Evolutionary conservation across 2,797 vertebrate genomes (phyloP), one percentile per base, ranked within the genome.

Genomic region (Pseudomugil tenellus): DNA sequence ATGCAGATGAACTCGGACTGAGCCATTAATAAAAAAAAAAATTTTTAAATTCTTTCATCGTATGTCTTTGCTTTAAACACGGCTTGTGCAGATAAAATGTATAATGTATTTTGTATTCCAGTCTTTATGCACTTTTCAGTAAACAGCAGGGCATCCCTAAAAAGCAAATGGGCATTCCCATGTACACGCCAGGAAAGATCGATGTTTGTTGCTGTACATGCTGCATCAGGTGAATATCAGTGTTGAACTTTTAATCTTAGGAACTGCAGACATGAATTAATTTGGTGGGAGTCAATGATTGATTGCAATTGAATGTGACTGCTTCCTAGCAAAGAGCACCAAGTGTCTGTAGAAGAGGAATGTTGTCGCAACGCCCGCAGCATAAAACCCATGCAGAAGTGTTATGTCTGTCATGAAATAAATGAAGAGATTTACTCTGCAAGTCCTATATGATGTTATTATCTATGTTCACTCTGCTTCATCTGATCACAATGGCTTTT

Each of bases 1-100:
- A 91, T 91, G 77, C 80, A 82, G 75, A 89, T 87, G 80, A 88
- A 74, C 62, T 37, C 58, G 28, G 31, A 49, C 59, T 56, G 19
- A 64, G 34, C 13, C 28, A 46, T 41, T 72, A 72, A 78, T 51
- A 64, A 68, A 37, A 56, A 17, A 74, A 65, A 74, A 37, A 52
- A 54, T 43, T 31, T 21, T 0, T 2, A 8, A 21, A 17, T 29
- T 53, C 7, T 31, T 51, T 57, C 11, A 4, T 29, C 28, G 28
- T 46, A 46, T 46, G 2, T 46, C n/a, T 46, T 10, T 21, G 19
- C 43, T 21, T 21, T 46, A 21, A 21, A 21, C n/a, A 11, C 21
- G n/a, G 3, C 34, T 23, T 13, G 12, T 26, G 8, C n/a, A 4
- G 11, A 21, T 11, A 11, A 46, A 46, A 46, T 46, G n/a, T 6